These are phyloP conservation scores for Pseudotriccus pelzelni DNA, from an alignment of 2,797 vertebrate genomes.

Conservation along the genomic window DNA sequence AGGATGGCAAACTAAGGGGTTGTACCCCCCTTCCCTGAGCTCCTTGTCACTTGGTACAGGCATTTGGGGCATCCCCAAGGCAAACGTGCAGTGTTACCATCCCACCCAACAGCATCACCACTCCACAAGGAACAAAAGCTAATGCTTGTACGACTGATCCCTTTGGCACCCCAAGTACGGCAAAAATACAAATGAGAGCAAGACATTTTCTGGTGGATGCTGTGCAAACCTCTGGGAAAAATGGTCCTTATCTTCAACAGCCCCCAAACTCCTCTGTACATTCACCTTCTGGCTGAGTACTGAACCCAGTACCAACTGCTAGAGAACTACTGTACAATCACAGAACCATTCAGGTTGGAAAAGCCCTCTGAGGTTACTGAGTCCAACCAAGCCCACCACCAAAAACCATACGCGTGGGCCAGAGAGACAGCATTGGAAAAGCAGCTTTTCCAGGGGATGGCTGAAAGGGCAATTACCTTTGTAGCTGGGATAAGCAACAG, in stretches of 20 bases:
- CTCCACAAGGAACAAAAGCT: background rate
- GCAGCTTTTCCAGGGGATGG: background rate
- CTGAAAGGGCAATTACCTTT: background rate
- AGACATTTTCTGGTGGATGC: background rate
- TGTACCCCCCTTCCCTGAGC: background rate
- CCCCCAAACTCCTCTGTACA: background rate
- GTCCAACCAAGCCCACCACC: background rate
- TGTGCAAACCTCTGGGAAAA: background rate
- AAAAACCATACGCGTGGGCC: background rate
- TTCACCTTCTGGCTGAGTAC: background rate
- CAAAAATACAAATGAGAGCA: background rate
- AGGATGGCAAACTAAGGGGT: background rate
- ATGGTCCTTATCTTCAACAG: background rate
- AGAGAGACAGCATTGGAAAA: background rate
- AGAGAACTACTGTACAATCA: background rate
- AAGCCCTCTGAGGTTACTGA: background rate
- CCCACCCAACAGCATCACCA: background rate
- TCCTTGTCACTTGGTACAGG: background rate
- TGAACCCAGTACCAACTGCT: background rate
- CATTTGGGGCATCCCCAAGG: background rate
- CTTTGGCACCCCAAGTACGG: rapidly evolving
- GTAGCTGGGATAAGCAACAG: background rate
- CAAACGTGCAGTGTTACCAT: background rate
- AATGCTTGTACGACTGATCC: rapidly evolving
- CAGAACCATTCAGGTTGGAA: background rate